Conservation (phyloP, 92 coral and sea anemone genomes). For the Galaxea fascicularis region DNA sequence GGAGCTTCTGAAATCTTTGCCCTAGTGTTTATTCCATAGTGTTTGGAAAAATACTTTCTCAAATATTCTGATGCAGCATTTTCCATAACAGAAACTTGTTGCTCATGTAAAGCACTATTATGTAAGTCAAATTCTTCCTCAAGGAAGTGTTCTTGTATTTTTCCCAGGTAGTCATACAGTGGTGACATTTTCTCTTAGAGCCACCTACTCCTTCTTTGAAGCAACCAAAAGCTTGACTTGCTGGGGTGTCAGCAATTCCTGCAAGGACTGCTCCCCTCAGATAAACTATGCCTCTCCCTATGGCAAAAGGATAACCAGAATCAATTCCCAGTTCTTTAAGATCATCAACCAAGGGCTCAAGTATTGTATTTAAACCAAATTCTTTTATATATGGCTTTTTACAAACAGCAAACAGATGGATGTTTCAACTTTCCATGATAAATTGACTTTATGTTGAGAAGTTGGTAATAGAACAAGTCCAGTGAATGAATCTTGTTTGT, state of each 20-base stretch:
- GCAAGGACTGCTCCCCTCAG: slow-evolving; percentile 42
- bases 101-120: slow-evolving; percentile 26
- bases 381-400: slow-evolving; percentile 29
- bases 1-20: slow-evolving; percentile 41
- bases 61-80: slow-evolving; percentile 26
- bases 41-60: slow-evolving; percentile 36
- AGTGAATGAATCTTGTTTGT: slow-evolving; percentile 45
- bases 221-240: slow-evolving; percentile 56
- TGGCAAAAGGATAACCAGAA: slow-evolving; percentile 39
- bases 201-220: slow-evolving; percentile 68
- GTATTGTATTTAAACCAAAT: slow-evolving; percentile 55
- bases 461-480: slow-evolving; percentile 58
- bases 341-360: slow-evolving; percentile 56
- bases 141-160: slow-evolving; percentile 46
- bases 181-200: slow-evolving; percentile 53
- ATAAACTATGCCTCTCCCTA: slow-evolving; percentile 29
- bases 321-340: slow-evolving; percentile 35
- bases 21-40: slow-evolving; percentile 53
- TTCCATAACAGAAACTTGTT: slow-evolving; percentile 30
- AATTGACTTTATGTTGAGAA: slow-evolving; percentile 30
- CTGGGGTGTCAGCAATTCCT: slow-evolving; percentile 63
- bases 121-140: slow-evolving; percentile 62
- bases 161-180: slow-evolving; percentile 58
- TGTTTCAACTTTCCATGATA: slow-evolving; percentile 41
- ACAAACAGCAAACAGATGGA: slow-evolving; percentile 51